phyloP scores from a whole-genome alignment of 2,888 invertebrate species.

The Nemotelus nigrinus region DNA sequence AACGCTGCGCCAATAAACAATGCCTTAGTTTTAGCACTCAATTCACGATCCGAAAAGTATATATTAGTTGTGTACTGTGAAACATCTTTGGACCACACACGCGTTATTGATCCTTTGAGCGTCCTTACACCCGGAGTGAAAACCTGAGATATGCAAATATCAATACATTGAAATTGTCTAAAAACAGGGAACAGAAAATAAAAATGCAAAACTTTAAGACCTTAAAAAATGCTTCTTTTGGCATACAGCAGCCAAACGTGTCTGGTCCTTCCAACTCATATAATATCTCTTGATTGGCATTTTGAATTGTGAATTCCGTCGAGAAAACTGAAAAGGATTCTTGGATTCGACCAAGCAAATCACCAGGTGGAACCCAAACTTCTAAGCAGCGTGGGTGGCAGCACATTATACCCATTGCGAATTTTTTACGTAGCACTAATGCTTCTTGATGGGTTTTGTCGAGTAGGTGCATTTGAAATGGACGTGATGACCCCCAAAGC shows the following conservation, averaged over 20 bases:
- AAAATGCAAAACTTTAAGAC: constrained; percentile 57
- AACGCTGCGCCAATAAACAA: constrained; percentile 83
- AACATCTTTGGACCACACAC: constrained; percentile 76
- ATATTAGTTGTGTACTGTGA: constrained; percentile 79
- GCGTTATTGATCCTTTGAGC: constrained; percentile 74
- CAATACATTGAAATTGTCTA: background rate
- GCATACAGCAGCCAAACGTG: constrained; percentile 69
- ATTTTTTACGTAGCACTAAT: constrained; percentile 75
- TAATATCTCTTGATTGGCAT: constrained; percentile 71
- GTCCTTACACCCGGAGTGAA: constrained; percentile 70
- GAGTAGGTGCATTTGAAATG: constrained; percentile 81
- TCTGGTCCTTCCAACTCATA: constrained; percentile 78
- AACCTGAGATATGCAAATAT: constrained; percentile 61
- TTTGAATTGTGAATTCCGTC: constrained; percentile 75
- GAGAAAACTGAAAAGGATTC: constrained; percentile 75
- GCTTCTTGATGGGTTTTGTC: constrained; percentile 88
- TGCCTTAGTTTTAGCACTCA: constrained; percentile 81
- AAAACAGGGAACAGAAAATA: constrained; percentile 18
- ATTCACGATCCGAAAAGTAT: constrained; percentile 75
- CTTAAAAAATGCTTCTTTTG: constrained; percentile 72
- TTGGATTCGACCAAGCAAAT: constrained; percentile 75
- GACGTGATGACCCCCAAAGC: constrained; percentile 74
- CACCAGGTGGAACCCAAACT: constrained; percentile 77
- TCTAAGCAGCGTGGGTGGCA: constrained; percentile 75
- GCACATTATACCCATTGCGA: constrained; percentile 76